Evolutionary conservation across 2,113 vertebrate genomes (phyloP), one percentile per base, ranked within the genome.

Genomic region (Xiphorhynchus elegans): DNA sequence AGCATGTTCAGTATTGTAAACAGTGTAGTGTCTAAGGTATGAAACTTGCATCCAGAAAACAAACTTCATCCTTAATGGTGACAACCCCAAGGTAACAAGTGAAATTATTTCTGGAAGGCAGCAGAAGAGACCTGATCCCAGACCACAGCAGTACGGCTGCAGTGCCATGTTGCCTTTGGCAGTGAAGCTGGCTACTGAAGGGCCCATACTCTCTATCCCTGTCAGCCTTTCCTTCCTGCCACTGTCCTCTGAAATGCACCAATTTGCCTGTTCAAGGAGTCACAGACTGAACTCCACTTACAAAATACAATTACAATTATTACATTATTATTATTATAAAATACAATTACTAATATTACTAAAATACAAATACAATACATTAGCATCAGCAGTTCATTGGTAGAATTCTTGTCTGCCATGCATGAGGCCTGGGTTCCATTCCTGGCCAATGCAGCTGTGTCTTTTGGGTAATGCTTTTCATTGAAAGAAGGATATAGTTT

Each of bases 221-320:
- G 2, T 4, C 24, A 77, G 52, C 11, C 35, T 53, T 73, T 69
- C 26, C n/a, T 37, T 86, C 37, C 40, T 80, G 63, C 9, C 80
- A 46, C 33, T 46, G 31, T 55, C 25, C 55, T 49, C 46, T 3
- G 1, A 84, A 25, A 46, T 0, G 2, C 35, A 28, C 3, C 0
- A 0, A 20, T 82, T 14, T 79, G 18, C 19, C 44, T 68, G 20
- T 47, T 60, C 46, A 47, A 47, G 15, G 23, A 28, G 18, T 42
- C 62, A 75, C 9, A 12, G 47, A 29, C 25, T 50, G 46, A 91
- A 73, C 29, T 33, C 8, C 23, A 24, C 59, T 82, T 63, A 23
- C 50, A 35, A 82, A 82, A 60, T 25, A 29, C 7, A 39, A 53
- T n/a, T 53, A 68, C 12, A 44, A 66, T n/a, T 67, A 24, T n/a